phyloP scores from a whole-genome alignment of 2,113 vertebrate species.

The Falco punctatus region DNA sequence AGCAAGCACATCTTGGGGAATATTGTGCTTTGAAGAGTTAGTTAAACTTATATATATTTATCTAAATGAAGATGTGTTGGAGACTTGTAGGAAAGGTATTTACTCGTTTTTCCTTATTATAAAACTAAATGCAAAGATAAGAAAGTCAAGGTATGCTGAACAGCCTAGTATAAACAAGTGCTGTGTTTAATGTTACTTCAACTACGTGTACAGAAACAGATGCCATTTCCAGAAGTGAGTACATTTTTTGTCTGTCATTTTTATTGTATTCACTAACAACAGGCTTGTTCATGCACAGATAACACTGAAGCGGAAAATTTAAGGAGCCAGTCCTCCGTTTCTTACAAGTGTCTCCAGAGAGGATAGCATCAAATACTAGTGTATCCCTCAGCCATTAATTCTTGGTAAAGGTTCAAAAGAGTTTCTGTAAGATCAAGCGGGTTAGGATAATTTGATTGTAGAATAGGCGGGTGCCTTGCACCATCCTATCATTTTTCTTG shows the following conservation, averaged over 20 bases:
- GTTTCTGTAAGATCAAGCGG: neutral
- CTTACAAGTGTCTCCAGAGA: neutral
- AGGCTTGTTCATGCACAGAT: neutral
- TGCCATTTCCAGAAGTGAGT: neutral
- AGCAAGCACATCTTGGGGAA: neutral
- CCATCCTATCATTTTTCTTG: neutral
- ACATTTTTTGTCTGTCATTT: neutral
- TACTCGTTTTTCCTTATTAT: neutral
- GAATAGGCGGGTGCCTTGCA: neutral
- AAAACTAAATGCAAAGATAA: neutral
- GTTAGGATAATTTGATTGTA: neutral
- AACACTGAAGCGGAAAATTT: neutral
- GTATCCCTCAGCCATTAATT: neutral
- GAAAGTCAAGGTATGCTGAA: neutral
- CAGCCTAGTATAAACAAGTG: accelerated
- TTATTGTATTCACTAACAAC: neutral
- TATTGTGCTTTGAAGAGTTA: neutral
- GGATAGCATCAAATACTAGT: neutral
- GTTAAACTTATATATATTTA: neutral
- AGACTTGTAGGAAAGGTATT: neutral
- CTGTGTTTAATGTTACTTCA: slow-evolving; percentile 2
- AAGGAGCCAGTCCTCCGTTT: neutral
- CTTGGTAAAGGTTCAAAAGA: neutral
- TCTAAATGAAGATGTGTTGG: neutral
- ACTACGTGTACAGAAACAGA: slow-evolving; percentile 9